A percentile compares a stretch with the other conserved stretches of the same genome.
These are phyloP conservation scores for Achlya flavicornis DNA, from an alignment of 2,888 invertebrate genomes.

Conservation along the genomic window DNA sequence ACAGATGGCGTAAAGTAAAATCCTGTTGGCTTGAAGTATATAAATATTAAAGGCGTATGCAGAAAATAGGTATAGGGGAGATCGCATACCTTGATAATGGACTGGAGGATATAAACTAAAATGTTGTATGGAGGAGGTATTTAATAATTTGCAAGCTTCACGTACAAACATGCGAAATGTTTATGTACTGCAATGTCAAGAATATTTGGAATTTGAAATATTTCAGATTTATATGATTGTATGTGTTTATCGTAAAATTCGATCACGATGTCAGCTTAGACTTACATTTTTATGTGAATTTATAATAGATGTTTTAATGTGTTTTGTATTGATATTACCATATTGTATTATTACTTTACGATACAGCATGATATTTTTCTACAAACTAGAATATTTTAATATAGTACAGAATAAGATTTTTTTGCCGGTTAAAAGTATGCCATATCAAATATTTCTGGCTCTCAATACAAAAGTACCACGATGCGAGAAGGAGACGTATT, in stretches of 20 bases:
- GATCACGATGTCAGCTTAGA: neutral
- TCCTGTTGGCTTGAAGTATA: slow-evolving; percentile 21
- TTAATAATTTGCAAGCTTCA: slow-evolving; percentile 19
- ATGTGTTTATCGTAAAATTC: neutral
- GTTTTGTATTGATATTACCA: neutral
- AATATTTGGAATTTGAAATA: neutral
- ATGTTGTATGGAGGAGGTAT: slow-evolving; percentile 50
- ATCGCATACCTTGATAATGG: slow-evolving; percentile 62
- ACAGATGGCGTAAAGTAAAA: slow-evolving; percentile 10
- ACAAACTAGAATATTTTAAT: too few relatives aligned
- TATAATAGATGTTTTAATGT: too few relatives aligned
- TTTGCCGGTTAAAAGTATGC: neutral
- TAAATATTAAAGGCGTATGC: slow-evolving; percentile 47
- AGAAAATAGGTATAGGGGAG: slow-evolving; percentile 62
- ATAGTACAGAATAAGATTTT: too few relatives aligned
- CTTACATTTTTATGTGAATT: neutral
- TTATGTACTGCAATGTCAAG: neutral
- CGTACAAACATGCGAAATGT: neutral
- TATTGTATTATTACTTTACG: neutral
- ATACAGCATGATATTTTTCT: neutral
- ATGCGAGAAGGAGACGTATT: slow-evolving; percentile 23
- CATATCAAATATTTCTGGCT: neutral
- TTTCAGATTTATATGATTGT: neutral
- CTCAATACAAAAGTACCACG: neutral
- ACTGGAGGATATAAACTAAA: slow-evolving; percentile 49